Conservation (phyloP, 2,888 invertebrate species). For the Microchrysa polita region DNA sequence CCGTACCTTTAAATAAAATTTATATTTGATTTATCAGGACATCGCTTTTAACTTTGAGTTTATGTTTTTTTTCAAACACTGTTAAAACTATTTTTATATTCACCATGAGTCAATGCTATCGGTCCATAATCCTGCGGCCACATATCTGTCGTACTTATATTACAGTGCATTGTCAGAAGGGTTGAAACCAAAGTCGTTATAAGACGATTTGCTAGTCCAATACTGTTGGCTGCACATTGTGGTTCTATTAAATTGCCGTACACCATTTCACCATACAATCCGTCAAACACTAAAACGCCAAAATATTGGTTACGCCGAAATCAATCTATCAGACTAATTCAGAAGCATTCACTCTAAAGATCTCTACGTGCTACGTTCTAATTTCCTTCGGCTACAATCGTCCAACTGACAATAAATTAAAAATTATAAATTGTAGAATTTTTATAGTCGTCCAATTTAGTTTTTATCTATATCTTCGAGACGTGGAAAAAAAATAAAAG, state of each 20-base stretch:
- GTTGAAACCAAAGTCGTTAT: conserved; percentile 70
- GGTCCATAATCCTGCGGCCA: conserved; percentile 68
- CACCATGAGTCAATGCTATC: conserved; percentile 56
- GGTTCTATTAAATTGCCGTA: conserved; percentile 38
- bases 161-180: conserved; percentile 70
- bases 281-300: neutral
- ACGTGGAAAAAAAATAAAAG: no score
- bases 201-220: conserved; percentile 60
- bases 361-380: neutral
- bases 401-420: conserved; percentile 6
- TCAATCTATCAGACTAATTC: neutral
- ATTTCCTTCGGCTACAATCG: neutral
- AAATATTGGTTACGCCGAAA: no score
- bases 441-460: conserved; percentile 23
- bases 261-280: neutral
- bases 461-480: conserved; percentile 16
- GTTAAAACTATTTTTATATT: conserved; percentile 22
- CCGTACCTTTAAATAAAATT: conserved; percentile 62
- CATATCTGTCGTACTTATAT: conserved; percentile 64
- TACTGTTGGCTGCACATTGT: conserved; percentile 54
- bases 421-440: conserved; percentile 9
- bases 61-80: conserved; percentile 20
- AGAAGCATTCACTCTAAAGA: neutral
- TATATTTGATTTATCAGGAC: neutral
- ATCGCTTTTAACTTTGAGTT: neutral